Conservation (phyloP, 2,113 vertebrate species). For the Nematolebias whitei region DNA sequence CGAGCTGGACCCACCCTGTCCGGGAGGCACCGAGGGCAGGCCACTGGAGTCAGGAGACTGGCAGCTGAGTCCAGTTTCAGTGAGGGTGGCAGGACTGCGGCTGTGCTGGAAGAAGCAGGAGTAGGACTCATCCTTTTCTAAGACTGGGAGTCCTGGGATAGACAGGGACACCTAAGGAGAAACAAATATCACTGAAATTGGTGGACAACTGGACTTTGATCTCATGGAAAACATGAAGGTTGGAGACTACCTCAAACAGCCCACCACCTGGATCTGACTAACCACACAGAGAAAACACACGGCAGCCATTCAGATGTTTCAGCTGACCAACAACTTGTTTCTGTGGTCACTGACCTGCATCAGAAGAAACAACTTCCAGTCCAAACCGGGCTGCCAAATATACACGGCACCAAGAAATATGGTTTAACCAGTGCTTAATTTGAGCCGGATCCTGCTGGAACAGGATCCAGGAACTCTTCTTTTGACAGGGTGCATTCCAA, state of each 20-base stretch:
- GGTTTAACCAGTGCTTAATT: too few species aligned
- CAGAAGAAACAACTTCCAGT: too few species aligned
- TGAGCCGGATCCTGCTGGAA: too few species aligned
- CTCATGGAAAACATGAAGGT: too few species aligned
- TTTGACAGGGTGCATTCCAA: too few species aligned
- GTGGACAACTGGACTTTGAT: neutral
- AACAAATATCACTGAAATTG: neutral
- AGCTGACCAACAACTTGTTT: too few species aligned
- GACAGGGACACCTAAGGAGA: slow-evolving; percentile 85
- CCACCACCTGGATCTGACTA: neutral
- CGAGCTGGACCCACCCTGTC: slow-evolving; percentile 82
- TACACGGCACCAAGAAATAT: too few species aligned
- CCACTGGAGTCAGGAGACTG: slow-evolving; percentile 83
- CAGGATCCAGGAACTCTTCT: too few species aligned
- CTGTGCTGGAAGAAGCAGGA: slow-evolving; percentile 88
- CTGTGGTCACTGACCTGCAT: too few species aligned
- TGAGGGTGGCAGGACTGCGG: slow-evolving; percentile 83
- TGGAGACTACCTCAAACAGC: too few species aligned
- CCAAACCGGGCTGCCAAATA: too few species aligned
- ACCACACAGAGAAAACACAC: neutral
- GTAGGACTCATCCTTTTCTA: slow-evolving; percentile 85
- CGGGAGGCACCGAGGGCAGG: slow-evolving; percentile 80
- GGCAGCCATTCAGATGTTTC: neutral
- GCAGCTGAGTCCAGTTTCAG: slow-evolving; percentile 85
- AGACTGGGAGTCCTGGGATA: slow-evolving; percentile 84